Evolutionary conservation across 2,113 vertebrate genomes (phyloP), one percentile per base, ranked within the genome.

Genomic region (Myocastor coypus): DNA sequence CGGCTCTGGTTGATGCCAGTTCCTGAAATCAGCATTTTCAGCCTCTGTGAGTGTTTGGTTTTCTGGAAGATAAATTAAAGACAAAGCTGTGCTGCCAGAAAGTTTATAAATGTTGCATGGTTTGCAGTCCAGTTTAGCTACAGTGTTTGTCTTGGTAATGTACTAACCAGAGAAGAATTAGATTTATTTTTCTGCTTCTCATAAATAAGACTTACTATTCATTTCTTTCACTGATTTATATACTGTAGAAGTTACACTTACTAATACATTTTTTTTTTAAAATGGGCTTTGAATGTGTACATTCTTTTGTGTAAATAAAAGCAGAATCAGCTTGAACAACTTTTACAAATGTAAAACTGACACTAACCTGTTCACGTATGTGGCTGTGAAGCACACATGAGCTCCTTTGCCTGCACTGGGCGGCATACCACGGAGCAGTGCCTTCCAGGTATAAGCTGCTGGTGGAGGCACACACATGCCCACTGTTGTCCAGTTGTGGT

Each of bases 61-160:
- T 89, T 52, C 50, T 89, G 28, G 66, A 87, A 91, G 26, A 81
- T 69, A 85, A 94, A 86, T 83, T 77, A 84, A 93, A 77, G 37
- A 71, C 88, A 87, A 63, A 82, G 40, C 42, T 5, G 7, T 42
- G 13, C 91, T 96, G 66, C 87, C 86, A 82, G 55, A 73, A 89
- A 80, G 59, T 85, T 66, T 34, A 52, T 42, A 88, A 82, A 46
- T 66, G 14, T 37, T 40, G 13, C 73, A 32, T 50, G 50, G 6
- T 61, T 83, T 92, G 30, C 52, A 75, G 10, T 92, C 91, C 93
- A 52, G 28, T 88, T 95, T 85, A 97, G 64, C 64, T 52, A 8
- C 40, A 24, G 50, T 89, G 40, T 94, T 94, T 92, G 61, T 37
- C 59, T 95, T 91, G 61, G 78, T 95, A 64, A 81, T 32, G 30